Evolutionary conservation across 2,888 invertebrate species (phyloP).

Genomic region (Germaria angustata): DNA sequence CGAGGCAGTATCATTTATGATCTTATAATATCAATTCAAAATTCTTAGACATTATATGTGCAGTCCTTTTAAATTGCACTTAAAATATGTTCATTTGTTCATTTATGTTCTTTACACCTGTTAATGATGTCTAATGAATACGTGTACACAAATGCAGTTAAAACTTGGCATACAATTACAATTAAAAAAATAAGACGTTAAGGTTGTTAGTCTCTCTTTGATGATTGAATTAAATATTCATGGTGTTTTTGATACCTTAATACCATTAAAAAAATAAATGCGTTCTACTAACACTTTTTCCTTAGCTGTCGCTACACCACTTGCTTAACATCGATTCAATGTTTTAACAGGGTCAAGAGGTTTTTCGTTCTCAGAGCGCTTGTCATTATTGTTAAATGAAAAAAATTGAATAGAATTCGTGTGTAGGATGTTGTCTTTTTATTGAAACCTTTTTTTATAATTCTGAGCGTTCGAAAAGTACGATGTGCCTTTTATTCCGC

Average conservation of each 20-base stretch:
- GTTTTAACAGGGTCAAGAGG: slow-evolving; percentile 55
- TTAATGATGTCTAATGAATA: slow-evolving; percentile 58
- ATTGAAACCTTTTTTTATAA: slow-evolving; percentile 2
- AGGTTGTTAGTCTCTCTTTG: slow-evolving; percentile 14
- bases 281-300: slow-evolving; percentile 50
- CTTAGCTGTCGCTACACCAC: neutral
- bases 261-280: slow-evolving; percentile 25
- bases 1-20: slow-evolving; percentile 21
- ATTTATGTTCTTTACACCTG: slow-evolving; percentile 63
- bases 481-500: neutral
- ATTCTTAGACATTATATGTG: slow-evolving; percentile 9
- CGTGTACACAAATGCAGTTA: slow-evolving; percentile 29
- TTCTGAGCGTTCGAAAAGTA: neutral
- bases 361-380: slow-evolving; percentile 7
- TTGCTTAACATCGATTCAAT: neutral
- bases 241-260: slow-evolving; percentile 50
- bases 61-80: neutral
- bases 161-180: slow-evolving; percentile 48
- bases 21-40: slow-evolving; percentile 49
- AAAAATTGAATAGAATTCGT: slow-evolving; percentile 26
- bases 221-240: slow-evolving; percentile 14
- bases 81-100: slow-evolving; percentile 60
- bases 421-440: slow-evolving; percentile 37
- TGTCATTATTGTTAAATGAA: slow-evolving; percentile 1
- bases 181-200: slow-evolving; percentile 18